Base-by-base conservation (phyloP, 2,888 invertebrate species). In the Apodemia duryi region DNA sequence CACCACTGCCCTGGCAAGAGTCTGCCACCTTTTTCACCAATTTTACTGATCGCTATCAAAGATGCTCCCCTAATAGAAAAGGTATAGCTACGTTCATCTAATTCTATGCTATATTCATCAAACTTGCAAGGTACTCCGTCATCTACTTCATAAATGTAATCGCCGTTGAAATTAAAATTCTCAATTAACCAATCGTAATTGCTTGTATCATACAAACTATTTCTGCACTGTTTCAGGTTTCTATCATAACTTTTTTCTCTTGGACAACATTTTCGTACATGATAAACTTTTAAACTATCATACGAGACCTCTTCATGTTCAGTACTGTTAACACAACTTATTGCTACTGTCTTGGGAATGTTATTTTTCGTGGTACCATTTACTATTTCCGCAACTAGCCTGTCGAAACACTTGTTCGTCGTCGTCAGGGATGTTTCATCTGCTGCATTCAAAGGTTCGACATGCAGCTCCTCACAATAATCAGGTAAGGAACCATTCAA, bases 241-340 rank as follows among this genome's bases (percentile, higher is more conserved):
- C 74, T 70, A 68, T 92, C 89, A 68, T 88, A 92, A 61, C 74
- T 79, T 70, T 88, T 78, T 32, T 85, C 85, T 63, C 70, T 76
- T 10, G 81, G 81, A 74, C 92, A 92, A 75, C 92, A 92, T 75
- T 92, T 92, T 29, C 82, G 76, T 43, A 91, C 74, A 64, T 81
- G 79, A 66, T 80, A 73, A 64, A 89, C 74, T 51, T 74, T 72
- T 46, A 84, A 65, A 57, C 71, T 73, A 43, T 73, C 70, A 68
- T 74, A 69, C 21, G 74, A 63, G 52, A 63, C 65, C 11, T 74
- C 70, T 54, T 76, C 72, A 63, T 76, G 77, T 65, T 77, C 74
- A 66, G 80, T 83, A 66, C 67, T 70, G 65, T 78, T 70, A 29
- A 32, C 57, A 72, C 90, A 88, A 65, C 76, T 74, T 76, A 91